Evolutionary conservation across 64 coral and sea anemone genomes (phyloP).

Genomic region (Stichodactyla mertensii): DNA sequence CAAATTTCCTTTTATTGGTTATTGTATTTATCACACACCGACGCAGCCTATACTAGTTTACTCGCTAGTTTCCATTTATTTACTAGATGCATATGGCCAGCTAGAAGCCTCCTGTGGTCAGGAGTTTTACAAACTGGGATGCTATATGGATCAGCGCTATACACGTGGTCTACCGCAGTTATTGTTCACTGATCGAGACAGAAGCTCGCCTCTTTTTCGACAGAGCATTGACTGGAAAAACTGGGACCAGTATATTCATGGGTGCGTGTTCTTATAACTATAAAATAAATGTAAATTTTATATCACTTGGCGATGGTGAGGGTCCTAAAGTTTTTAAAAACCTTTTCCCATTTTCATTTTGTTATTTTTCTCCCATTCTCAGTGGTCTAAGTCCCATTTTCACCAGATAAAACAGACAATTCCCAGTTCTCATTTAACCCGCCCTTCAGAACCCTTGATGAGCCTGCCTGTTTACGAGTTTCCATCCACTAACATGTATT

Average conservation of each 20-base stretch:
- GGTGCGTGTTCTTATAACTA: neutral
- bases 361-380: no score
- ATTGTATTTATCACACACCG: no score
- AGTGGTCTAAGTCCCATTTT: no score
- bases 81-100: neutral
- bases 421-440: no score
- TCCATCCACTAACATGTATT: neutral
- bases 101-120: neutral
- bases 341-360: no score
- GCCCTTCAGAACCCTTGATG: neutral
- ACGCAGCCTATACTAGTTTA: no score
- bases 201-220: neutral
- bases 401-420: no score
- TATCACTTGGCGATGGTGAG: no score
- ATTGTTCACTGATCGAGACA: conserved; percentile 2
- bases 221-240: conserved; percentile 1
- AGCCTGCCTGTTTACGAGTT: neutral
- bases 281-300: no score
- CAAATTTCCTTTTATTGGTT: no score
- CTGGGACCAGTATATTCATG: conserved; percentile 11
- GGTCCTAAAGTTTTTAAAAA: no score
- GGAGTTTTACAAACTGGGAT: conserved; percentile 5
- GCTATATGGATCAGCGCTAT: neutral
- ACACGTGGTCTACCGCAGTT: neutral
- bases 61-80: no score